phyloP scores from a whole-genome alignment of 2,888 invertebrate genomes.

The Acleris literana region DNA sequence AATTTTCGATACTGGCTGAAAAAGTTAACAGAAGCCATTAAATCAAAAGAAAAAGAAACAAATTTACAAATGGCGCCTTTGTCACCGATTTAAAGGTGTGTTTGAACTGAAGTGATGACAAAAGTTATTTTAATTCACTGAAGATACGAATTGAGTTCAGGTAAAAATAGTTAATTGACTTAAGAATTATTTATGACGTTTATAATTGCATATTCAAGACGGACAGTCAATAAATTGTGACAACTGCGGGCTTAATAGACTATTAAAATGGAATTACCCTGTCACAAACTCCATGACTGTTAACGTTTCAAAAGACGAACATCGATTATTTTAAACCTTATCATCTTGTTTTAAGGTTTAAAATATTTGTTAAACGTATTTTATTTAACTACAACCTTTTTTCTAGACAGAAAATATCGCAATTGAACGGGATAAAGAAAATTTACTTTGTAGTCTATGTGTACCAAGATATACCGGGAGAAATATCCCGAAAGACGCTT shows the following conservation, averaged over 20 bases:
- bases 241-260: constrained; percentile 7
- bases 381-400: neutral
- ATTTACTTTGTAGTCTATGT: no score
- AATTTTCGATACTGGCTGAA: neutral
- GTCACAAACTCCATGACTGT: constrained; percentile 1
- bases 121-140: neutral
- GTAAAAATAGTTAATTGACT: constrained; percentile 5
- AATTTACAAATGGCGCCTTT: constrained; percentile 6
- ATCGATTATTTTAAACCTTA: neutral
- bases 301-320: neutral
- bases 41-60: neutral
- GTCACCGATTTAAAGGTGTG: neutral
- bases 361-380: neutral
- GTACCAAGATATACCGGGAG: neutral
- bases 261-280: constrained; percentile 4
- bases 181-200: neutral
- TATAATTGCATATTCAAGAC: neutral
- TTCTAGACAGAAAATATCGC: neutral
- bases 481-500: neutral
- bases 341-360: neutral
- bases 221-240: constrained; percentile 17
- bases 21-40: neutral
- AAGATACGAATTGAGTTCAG: neutral
- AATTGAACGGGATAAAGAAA: neutral
- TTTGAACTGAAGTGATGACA: neutral